phyloP scores from a whole-genome alignment of 2,797 vertebrate genomes.

The Macrochelys suwanniensis region DNA sequence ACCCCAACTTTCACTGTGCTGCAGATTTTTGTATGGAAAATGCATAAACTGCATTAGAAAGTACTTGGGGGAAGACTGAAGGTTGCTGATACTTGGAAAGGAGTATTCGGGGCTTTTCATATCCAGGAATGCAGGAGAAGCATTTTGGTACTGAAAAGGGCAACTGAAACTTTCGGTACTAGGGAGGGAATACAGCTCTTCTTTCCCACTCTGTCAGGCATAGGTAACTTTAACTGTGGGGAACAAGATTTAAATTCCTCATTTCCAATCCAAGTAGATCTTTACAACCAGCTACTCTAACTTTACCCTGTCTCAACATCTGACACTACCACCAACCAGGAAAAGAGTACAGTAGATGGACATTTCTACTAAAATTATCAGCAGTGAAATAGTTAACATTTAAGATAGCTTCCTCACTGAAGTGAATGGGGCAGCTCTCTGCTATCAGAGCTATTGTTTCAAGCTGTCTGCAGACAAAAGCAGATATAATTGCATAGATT shows the following conservation, averaged over 20 bases:
- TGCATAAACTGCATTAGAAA: background rate
- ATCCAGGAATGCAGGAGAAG: background rate
- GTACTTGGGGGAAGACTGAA: background rate
- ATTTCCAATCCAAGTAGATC: background rate
- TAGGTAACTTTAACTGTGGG: background rate
- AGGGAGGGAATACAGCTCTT: background rate
- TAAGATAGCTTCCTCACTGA: background rate
- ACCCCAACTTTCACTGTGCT: background rate
- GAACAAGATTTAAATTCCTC: background rate
- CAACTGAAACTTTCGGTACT: background rate
- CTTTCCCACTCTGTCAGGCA: background rate
- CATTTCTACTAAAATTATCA: background rate
- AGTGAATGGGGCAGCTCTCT: background rate
- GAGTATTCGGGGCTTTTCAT: background rate
- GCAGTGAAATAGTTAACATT: background rate
- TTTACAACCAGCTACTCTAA: background rate
- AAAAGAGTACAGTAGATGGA: background rate
- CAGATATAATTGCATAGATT: background rate
- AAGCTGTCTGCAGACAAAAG: background rate
- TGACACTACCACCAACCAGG: background rate
- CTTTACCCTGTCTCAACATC: background rate
- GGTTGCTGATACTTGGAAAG: background rate
- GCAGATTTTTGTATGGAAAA: background rate
- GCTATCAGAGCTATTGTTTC: background rate
- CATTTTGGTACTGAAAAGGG: background rate